Base-by-base conservation (phyloP, 92 coral and sea anemone genomes). In the Montipora capitata region DNA sequence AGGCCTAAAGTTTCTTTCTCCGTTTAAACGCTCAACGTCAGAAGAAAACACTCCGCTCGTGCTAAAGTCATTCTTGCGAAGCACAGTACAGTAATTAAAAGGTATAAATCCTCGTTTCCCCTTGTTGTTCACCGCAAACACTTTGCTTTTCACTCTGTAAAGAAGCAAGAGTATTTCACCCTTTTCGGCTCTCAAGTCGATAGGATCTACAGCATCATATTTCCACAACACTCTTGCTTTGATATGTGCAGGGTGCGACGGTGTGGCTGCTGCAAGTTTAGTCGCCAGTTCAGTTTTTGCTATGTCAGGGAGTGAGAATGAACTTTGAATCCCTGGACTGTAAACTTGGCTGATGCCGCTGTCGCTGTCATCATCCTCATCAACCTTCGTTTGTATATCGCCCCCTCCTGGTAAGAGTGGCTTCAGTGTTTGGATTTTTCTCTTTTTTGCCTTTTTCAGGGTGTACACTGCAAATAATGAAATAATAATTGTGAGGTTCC, bases 331-430 rank as follows among this genome's bases (percentile, higher is more conserved):
- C 43, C 72, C 70, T 12, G 90, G 85, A 52, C 80, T 87, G 6
- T 91, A 88, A 3, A 85, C 92, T 65, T 95, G 94, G 52, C 98
- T 95, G 7, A 93, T 91, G 0, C 98, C 98, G 71, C 98, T 95
- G 42, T 95, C 98, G 10, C 84, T 93, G 35, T 95, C 98, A 48
- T 95, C 96, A 49, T 93, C 96, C 40, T 79, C 79, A 11, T 91
- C 95, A n/a, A 67, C 52, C 4, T 73, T 71, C 42, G 82, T 51
- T 12, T 82, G 72, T 73, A 43, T 81, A 49, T 77, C 77, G 6
- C 54, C 78, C 3, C 94, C 94, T n/a, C 89, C 90, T 0, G 89
- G 78, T 5, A 82, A 61, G 12, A 87, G 75, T 16, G 96, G 92
- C 66, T 91, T 84, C 38, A 95, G 81, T 4, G 93, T 89, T 12